phyloP scores from a whole-genome alignment of 1,140 invertebrate species.

The Theocolax elegans region DNA sequence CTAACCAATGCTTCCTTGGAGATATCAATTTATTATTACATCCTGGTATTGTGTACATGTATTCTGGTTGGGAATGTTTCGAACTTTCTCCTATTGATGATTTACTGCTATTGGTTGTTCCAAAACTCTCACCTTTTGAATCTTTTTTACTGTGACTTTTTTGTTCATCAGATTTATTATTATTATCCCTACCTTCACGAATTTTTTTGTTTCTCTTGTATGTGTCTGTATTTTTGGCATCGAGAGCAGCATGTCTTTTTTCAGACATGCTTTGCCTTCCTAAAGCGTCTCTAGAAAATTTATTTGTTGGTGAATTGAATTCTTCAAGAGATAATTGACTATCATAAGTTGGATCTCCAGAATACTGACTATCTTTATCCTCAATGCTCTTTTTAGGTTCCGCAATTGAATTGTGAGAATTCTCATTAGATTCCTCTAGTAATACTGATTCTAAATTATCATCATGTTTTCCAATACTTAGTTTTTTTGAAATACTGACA shows the following conservation, averaged over 20 bases:
- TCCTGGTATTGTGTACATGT: conserved; percentile 61
- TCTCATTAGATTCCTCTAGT: conserved; percentile 58
- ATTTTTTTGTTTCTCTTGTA: conserved; percentile 93
- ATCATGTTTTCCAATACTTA: conserved; percentile 49
- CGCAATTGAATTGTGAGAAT: conserved; percentile 43
- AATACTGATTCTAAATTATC: conserved; percentile 54
- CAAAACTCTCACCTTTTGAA: conserved; percentile 18
- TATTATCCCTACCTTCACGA: conserved; percentile 72
- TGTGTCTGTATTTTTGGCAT: conserved; percentile 94
- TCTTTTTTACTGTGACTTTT: conserved; percentile 46
- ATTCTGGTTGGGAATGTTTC: conserved; percentile 55
- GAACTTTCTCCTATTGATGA: conserved; percentile 49
- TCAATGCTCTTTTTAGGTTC: conserved; percentile 53
- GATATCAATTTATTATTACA: conserved; percentile 60
- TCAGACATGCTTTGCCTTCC: conserved; percentile 97
- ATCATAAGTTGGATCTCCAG: conserved; percentile 77
- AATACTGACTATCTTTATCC: conserved; percentile 63
- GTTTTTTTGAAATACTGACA: conserved; percentile 52
- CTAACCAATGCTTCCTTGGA: conserved; percentile 74
- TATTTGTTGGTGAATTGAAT: conserved; percentile 71
- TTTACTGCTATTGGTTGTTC: conserved; percentile 43
- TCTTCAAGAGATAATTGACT: conserved; percentile 83
- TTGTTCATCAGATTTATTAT: conserved; percentile 53
- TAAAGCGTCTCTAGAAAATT: conserved; percentile 89
- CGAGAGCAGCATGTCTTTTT: conserved; percentile 92